Conservation (phyloP, 2,888 invertebrate species). For the Furcula furcula region DNA sequence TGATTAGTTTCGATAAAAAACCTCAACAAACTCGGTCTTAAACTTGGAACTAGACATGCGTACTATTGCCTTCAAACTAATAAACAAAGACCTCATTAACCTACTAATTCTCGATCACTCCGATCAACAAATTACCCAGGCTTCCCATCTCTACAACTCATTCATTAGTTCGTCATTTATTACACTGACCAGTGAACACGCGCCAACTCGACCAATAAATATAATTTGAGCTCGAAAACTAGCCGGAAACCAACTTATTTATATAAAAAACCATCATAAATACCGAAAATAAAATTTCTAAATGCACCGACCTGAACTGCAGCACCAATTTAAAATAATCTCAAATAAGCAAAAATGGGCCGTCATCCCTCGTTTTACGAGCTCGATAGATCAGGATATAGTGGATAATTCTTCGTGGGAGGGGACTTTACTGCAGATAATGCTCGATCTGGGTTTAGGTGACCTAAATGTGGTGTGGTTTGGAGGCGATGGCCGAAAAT, state of each 20-base stretch:
- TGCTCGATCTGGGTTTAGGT: conserved; percentile 41
- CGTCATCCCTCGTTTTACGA: too few species aligned
- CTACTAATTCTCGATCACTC: too few species aligned
- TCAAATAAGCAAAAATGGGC: conserved; percentile 11
- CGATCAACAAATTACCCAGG: too few species aligned
- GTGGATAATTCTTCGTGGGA: conserved; percentile 28
- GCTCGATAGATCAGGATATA: not conserved
- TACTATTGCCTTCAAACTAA: too few species aligned
- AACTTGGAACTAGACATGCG: too few species aligned
- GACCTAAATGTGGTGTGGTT: conserved; percentile 44
- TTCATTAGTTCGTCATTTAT: too few species aligned
- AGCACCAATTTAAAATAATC: conserved; percentile 16
- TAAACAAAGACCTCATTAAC: too few species aligned
- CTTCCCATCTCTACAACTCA: too few species aligned
- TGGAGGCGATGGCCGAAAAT: conserved; percentile 32
- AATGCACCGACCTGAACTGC: conserved; percentile 21
- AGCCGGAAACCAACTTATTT: conserved; percentile 22
- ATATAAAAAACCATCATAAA: conserved; percentile 28
- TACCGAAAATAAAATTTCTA: conserved; percentile 29
- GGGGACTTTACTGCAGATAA: conserved; percentile 43
- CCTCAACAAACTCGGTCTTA: too few species aligned
- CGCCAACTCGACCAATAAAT: conserved; percentile 21
- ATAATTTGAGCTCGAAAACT: conserved; percentile 27
- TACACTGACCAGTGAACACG: conserved; percentile 6
- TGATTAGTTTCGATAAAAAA: too few species aligned